Percentiles rank a stretch among this genome's conserved stretches.
Evolutionary conservation across 2,797 vertebrate species (phyloP).

Genomic region (Artibeus jamaicensis): DNA sequence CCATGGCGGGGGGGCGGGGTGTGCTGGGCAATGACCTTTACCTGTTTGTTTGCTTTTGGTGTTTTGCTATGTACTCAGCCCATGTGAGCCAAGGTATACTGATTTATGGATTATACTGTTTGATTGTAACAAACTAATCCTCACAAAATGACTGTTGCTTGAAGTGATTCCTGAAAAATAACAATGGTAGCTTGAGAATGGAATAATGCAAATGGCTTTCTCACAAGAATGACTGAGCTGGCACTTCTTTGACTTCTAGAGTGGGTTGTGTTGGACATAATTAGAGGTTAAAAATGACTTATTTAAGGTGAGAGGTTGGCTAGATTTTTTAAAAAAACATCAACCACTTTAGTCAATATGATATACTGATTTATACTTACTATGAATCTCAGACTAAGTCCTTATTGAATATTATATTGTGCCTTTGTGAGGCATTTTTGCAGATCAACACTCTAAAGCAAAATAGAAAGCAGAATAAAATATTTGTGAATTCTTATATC

Average conservation of each 20-base stretch:
- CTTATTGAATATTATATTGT: background rate
- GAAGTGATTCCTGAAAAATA: background rate
- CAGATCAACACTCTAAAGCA: background rate
- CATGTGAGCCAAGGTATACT: background rate
- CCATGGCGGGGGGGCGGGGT: fast-evolving
- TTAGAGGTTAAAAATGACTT: background rate
- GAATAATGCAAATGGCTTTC: background rate
- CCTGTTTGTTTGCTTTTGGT: background rate
- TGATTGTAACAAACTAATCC: background rate
- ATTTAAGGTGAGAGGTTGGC: background rate
- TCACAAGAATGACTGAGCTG: background rate
- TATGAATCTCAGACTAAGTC: background rate
- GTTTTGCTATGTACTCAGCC: background rate
- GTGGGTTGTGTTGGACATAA: background rate
- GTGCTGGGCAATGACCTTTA: fast-evolving
- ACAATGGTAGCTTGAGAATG: background rate
- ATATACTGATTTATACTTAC: background rate
- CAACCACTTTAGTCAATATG: background rate
- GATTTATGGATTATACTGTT: background rate
- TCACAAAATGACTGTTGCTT: conserved; percentile 18
- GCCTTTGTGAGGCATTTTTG: background rate
- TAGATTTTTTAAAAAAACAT: background rate
- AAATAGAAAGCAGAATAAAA: background rate
- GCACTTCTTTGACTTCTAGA: background rate
- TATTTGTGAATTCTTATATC: background rate